Evolutionary conservation across 2,797 vertebrate genomes (phyloP), one percentile per base, ranked within the genome.

Genomic region (Lagocephalus sceleratus): DNA sequence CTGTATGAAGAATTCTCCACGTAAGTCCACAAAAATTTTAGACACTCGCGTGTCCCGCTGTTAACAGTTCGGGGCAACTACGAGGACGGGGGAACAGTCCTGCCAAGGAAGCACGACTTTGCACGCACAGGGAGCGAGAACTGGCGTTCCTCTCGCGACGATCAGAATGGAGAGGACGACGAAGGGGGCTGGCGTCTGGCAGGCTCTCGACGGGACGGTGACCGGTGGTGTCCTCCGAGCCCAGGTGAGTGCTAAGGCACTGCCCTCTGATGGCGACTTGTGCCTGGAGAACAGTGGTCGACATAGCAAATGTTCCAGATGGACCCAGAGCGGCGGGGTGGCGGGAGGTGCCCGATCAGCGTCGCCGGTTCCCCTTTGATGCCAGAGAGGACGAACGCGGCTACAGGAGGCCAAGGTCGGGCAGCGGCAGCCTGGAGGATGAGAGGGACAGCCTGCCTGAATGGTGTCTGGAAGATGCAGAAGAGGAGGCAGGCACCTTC

Each of bases 401-500:
- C 38, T 97, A 95, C 76, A 91, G 96, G 3, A 91, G 95, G 25
- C 92, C 93, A 5, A 91, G 93, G 52, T 95, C 94, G 0, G 95
- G 95, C 74, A 98, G 94, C 0, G 94, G 96, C 61, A 96, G 95
- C 82, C 83, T 96, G 70, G 97, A 99, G 0, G 97, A 99, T 0
- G 97, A 99, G 77, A 87, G 95, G 78, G 96, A 98, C 80, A 95
- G 92, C 70, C 91, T 99, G 66, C 97, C 97, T 0, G 97, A 99
- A 72, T 98, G 97, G 97, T 99, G 97, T 69, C 89, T 99, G 52
- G 97, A 99, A 74, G 97, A 99, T 3, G 96, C 95, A 0, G 97
- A 99, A 6, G 96, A 98, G 69, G 97, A 99, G 80, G 98, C 95
- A n/a, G 97, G 97, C 69, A 99, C 97, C 0, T 99, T 99, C 55